Conservation (phyloP, 2,113 vertebrate species). For the Phrynosoma blainvillii region DNA sequence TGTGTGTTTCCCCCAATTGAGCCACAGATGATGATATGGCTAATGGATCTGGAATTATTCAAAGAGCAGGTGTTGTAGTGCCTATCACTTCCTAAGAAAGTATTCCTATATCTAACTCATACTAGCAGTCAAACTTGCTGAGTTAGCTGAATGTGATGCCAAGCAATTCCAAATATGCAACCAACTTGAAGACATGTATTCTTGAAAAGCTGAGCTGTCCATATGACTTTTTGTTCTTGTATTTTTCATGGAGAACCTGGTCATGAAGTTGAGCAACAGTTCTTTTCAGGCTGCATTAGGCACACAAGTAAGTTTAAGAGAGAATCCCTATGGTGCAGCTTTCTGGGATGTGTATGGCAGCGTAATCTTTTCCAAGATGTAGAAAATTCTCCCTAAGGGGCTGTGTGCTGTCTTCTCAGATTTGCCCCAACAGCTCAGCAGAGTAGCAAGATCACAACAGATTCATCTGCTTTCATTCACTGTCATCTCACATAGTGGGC, state of each 20-base stretch:
- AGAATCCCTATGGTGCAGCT: not conserved
- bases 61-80: slow-evolving; percentile 32
- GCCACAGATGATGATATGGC: slow-evolving; percentile 3
- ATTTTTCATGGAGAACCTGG: slow-evolving; percentile 20
- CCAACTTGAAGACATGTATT: not conserved
- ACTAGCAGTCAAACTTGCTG: slow-evolving; percentile 34
- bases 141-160: slow-evolving; percentile 26
- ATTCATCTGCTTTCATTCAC: not conserved
- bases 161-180: slow-evolving; percentile 33
- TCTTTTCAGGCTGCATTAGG: slow-evolving; percentile 17
- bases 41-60: slow-evolving; percentile 37
- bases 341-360: fast-evolving
- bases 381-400: slow-evolving; percentile 23
- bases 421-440: slow-evolving; percentile 25
- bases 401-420: not conserved
- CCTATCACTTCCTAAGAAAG: slow-evolving; percentile 41
- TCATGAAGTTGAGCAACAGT: not conserved
- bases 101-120: not conserved
- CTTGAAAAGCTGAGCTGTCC: not conserved
- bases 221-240: not conserved
- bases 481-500: not conserved
- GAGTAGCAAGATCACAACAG: not conserved
- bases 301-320: not conserved
- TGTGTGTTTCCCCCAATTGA: slow-evolving; percentile 42
- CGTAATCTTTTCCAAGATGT: slow-evolving; percentile 13